Conservation (phyloP, 2,888 invertebrate genomes). For the Galerucella pusilla region DNA sequence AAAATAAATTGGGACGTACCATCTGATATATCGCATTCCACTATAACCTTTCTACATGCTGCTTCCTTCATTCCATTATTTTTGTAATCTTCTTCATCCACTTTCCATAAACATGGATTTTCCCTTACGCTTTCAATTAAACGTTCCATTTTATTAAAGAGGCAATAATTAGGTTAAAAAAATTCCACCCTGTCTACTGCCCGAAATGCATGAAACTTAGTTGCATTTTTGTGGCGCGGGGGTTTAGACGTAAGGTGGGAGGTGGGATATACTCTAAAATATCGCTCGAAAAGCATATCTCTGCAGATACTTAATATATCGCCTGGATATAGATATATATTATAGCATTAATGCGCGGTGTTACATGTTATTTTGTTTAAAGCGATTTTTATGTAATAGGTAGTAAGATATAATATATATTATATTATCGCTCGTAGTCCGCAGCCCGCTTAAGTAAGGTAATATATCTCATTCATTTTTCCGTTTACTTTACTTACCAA, state of each 20-base stretch:
- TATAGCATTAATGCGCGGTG: no score
- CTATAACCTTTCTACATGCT: constrained; percentile 21
- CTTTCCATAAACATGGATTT: constrained; percentile 28
- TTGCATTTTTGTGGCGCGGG: constrained; percentile 10
- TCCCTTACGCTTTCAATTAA: constrained; percentile 32
- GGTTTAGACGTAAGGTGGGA: constrained; percentile 11
- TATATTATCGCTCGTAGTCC: no score
- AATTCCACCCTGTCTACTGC: background rate
- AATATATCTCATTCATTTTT: no score
- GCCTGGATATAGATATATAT: constrained; percentile 19
- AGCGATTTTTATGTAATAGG: no score
- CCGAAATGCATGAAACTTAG: background rate
- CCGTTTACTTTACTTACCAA: no score
- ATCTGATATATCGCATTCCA: constrained; percentile 13
- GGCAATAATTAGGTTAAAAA: constrained; percentile 8
- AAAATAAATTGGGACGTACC: constrained; percentile 10
- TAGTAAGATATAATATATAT: no score
- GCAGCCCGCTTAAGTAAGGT: no score
- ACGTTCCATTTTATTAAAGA: constrained; percentile 23
- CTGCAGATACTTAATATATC: constrained; percentile 13
- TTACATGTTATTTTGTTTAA: no score
- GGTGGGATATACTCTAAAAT: no score
- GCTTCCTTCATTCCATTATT: constrained; percentile 33
- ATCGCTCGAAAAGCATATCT: constrained; percentile 21
- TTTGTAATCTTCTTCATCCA: constrained; percentile 30